A percentile compares a stretch with the other conserved stretches of the same genome.
These are phyloP conservation scores for Macrochelys suwanniensis DNA, from an alignment of 2,797 vertebrate species.

Conservation along the genomic window DNA sequence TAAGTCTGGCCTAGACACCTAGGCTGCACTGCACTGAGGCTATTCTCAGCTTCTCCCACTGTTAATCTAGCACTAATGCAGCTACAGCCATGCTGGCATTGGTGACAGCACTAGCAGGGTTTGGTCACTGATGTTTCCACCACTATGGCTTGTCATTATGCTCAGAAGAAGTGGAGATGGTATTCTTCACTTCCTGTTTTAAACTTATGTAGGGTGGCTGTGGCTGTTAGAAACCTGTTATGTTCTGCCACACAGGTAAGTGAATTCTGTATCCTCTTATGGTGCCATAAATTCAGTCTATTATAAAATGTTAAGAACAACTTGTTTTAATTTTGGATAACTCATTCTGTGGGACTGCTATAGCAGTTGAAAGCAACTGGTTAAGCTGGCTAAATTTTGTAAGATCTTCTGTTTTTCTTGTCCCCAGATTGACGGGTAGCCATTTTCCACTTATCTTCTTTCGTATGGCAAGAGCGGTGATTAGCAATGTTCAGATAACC, in stretches of 20 bases:
- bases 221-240: background rate
- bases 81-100: background rate
- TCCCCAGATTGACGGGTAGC: background rate
- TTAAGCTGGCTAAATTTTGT: background rate
- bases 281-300: background rate
- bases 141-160: background rate
- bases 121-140: background rate
- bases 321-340: background rate
- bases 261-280: background rate
- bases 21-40: background rate
- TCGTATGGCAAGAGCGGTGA: background rate
- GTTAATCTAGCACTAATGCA: background rate
- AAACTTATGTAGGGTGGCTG: accelerated
- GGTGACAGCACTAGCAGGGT: background rate
- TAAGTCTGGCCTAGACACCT: background rate
- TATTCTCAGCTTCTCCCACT: background rate
- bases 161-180: background rate
- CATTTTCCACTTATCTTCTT: background rate
- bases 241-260: background rate
- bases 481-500: background rate
- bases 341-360: background rate
- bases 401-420: background rate
- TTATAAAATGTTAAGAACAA: background rate
- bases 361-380: background rate
- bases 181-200: background rate